A percentile compares a stretch with the other conserved stretches of the same genome.
Conservation (phyloP, 2,113 vertebrate genomes). For the Phrynosoma platyrhinos region DNA sequence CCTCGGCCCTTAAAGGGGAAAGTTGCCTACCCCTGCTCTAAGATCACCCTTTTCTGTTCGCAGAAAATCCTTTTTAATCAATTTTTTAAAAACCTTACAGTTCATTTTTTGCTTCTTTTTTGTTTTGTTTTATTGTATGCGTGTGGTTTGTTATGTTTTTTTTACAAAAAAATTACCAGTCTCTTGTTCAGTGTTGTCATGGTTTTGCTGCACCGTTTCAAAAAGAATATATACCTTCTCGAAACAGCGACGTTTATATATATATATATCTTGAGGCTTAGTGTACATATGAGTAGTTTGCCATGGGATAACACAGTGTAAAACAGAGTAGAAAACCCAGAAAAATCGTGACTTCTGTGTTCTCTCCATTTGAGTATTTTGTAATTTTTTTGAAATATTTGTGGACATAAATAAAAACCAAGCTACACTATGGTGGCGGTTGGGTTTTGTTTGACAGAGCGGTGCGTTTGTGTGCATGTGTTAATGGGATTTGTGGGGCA, state of each 20-base stretch:
- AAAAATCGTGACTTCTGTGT: slow-evolving; percentile 99
- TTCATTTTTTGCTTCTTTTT: slow-evolving; percentile 10
- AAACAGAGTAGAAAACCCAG: slow-evolving; percentile 98
- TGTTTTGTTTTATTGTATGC: slow-evolving; percentile 20
- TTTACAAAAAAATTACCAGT: slow-evolving; percentile 63
- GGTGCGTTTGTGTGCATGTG: slow-evolving; percentile 43
- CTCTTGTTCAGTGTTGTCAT: slow-evolving; percentile 96
- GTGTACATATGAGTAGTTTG: slow-evolving; percentile 99
- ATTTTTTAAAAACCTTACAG: slow-evolving; percentile 78
- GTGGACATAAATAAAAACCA: slow-evolving; percentile 99
- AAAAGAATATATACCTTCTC: slow-evolving; percentile 91
- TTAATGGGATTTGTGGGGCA: slow-evolving; percentile 39
- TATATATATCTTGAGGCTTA: slow-evolving; percentile 99
- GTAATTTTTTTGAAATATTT: slow-evolving; percentile 99
- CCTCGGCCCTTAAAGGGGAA: too few relatives aligned
- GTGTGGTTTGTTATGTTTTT: slow-evolving; percentile 32
- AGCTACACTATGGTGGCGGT: slow-evolving; percentile 95
- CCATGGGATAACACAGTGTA: slow-evolving; percentile 99
- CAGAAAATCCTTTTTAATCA: slow-evolving; percentile 41
- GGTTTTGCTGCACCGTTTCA: slow-evolving; percentile 87
- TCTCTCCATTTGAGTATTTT: slow-evolving; percentile 99
- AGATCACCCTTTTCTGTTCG: slow-evolving; percentile 37
- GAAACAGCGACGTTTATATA: slow-evolving; percentile 98
- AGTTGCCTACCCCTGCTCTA: too few relatives aligned
- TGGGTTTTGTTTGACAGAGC: slow-evolving; percentile 61